Conservation (phyloP, 2,888 invertebrate species). For the Copidosoma aretas region DNA sequence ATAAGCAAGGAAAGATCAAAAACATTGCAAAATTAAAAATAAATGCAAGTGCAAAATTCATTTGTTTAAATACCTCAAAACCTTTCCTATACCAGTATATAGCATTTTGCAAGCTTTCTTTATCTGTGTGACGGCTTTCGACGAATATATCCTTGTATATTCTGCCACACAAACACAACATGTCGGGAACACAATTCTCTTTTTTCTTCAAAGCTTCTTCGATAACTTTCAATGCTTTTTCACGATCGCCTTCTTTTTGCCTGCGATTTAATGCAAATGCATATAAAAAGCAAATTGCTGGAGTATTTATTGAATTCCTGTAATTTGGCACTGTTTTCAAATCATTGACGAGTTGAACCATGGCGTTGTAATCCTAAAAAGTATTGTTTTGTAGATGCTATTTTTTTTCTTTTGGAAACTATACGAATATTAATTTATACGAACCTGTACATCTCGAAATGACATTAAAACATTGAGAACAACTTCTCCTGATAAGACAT, state of each 20-base stretch:
- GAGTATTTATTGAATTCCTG: constrained; percentile 86
- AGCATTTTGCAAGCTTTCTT: constrained; percentile 86
- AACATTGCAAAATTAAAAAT: constrained; percentile 3
- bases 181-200: constrained; percentile 95
- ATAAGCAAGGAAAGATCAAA: constrained; percentile 15
- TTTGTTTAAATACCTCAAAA: constrained; percentile 71
- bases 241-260: constrained; percentile 92
- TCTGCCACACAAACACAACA: constrained; percentile 95
- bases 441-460: constrained; percentile 81
- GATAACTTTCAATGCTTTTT: constrained; percentile 90
- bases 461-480: constrained; percentile 93
- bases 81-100: constrained; percentile 98
- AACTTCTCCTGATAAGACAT: constrained; percentile 94
- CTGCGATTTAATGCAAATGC: constrained; percentile 97
- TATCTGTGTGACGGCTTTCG: constrained; percentile 90
- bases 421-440: neutral
- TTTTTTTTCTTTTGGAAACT: neutral
- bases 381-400: constrained; percentile 5
- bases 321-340: constrained; percentile 87
- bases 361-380: constrained; percentile 87
- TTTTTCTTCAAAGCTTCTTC: constrained; percentile 89
- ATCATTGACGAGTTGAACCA: constrained; percentile 96
- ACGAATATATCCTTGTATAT: constrained; percentile 98
- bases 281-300: constrained; percentile 90
- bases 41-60: neutral